These are phyloP conservation scores for Moxostoma hubbsi DNA, from an alignment of 2,797 vertebrate species.

Conservation along the genomic window DNA sequence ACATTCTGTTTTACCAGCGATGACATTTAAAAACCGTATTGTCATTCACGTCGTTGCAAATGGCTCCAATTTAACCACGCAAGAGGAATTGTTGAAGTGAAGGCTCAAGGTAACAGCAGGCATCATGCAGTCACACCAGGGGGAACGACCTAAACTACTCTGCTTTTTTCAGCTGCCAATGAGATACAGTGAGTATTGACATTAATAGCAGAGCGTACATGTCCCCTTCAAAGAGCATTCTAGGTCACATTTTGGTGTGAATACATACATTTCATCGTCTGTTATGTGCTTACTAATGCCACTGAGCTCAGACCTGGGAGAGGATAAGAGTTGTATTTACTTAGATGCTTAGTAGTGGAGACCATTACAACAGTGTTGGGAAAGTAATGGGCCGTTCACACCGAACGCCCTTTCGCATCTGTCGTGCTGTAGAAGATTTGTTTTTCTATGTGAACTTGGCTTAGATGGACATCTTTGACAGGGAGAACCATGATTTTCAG, in stretches of 20 bases:
- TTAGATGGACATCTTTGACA: too few relatives aligned
- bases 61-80: conserved; percentile 71
- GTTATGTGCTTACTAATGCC: conserved; percentile 70
- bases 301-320: conserved; percentile 77
- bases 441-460: too few relatives aligned
- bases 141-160: conserved; percentile 50
- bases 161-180: conserved; percentile 52
- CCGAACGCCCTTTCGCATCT: too few relatives aligned
- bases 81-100: conserved; percentile 63
- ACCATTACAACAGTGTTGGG: not conserved
- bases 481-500: too few relatives aligned
- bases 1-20: conserved; percentile 64
- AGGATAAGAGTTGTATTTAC: conserved; percentile 46
- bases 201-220: conserved; percentile 22
- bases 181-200: conserved; percentile 20
- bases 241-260: conserved; percentile 51
- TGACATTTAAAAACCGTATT: conserved; percentile 71
- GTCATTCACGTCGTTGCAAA: conserved; percentile 68
- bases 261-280: conserved; percentile 76
- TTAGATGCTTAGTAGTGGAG: not conserved
- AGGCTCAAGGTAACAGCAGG: conserved; percentile 62
- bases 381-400: too few relatives aligned
- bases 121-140: conserved; percentile 58
- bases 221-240: conserved; percentile 23
- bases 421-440: too few relatives aligned